These are phyloP conservation scores for Parelbella ahira DNA, from an alignment of 2,888 invertebrate species.

Conservation along the genomic window DNA sequence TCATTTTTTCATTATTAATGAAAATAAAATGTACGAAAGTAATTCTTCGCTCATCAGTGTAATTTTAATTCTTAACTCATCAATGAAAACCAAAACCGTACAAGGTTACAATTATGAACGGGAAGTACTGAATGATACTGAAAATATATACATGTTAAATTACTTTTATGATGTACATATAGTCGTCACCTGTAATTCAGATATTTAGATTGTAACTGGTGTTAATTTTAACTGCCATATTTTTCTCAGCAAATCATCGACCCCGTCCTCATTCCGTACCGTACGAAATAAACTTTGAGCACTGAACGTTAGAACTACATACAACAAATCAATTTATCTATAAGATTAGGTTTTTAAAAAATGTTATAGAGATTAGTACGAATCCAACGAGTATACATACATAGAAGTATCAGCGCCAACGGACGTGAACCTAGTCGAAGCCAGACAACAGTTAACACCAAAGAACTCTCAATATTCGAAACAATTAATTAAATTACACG, in stretches of 20 bases:
- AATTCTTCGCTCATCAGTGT: no score
- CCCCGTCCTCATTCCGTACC: constrained; percentile 26
- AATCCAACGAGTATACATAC: constrained; percentile 17
- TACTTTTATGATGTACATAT: constrained; percentile 28
- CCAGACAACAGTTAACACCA: constrained; percentile 50
- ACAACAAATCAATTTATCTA: constrained; percentile 17
- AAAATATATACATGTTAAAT: constrained; percentile 59
- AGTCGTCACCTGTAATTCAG: no score
- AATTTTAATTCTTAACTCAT: no score
- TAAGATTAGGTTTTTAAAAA: constrained; percentile 10
- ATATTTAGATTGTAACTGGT: constrained; percentile 41
- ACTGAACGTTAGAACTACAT: constrained; percentile 24
- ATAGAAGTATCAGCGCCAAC: constrained; percentile 9
- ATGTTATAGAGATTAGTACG: constrained; percentile 18
- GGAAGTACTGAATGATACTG: constrained; percentile 41
- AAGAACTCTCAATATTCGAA: constrained; percentile 46
- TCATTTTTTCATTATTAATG: constrained; percentile 4
- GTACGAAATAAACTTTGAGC: constrained; percentile 22
- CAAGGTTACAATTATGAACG: no score
- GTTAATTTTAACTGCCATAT: constrained; percentile 30
- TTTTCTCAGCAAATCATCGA: constrained; percentile 37
- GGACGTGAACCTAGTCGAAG: constrained; percentile 26
- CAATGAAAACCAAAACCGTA: constrained; percentile 19
- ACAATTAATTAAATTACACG: constrained; percentile 51
- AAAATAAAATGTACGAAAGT: no score